Evolutionary conservation across 2,888 invertebrate species (phyloP).

Genomic region (Drosophila imparisetae): DNA sequence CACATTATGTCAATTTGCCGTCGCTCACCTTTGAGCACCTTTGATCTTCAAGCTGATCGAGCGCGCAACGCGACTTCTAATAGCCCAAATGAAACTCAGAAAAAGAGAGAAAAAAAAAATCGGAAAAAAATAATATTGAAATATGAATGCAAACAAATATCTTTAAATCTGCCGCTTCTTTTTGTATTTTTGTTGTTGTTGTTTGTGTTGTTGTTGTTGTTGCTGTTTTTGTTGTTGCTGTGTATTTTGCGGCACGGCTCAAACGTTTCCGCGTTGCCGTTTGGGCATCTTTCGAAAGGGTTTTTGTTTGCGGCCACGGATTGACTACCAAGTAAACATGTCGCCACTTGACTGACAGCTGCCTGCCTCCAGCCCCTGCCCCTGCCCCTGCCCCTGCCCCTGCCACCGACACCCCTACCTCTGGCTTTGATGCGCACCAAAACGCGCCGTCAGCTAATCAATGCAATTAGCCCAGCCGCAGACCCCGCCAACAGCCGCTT

Average conservation of each 20-base stretch:
- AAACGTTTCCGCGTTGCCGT: conserved; percentile 45
- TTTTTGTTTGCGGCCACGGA: conserved; percentile 57
- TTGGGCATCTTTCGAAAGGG: conserved; percentile 61
- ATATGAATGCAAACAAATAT: conserved; percentile 74
- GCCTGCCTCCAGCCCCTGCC: conserved; percentile 51
- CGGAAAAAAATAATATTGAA: conserved; percentile 69
- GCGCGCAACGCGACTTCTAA: conserved; percentile 52
- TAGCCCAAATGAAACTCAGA: conserved; percentile 32
- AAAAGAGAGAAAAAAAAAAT: not conserved
- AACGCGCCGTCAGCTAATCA: conserved; percentile 78
- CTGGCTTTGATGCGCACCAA: conserved; percentile 73
- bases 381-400: conserved; percentile 1
- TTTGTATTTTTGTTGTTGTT: conserved; percentile 9
- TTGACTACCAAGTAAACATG: conserved; percentile 72
- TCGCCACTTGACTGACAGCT: conserved; percentile 79
- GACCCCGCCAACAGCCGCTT: conserved; percentile 28
- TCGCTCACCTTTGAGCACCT: conserved; percentile 68
- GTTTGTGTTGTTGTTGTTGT: conserved; percentile 8
- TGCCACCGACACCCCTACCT: not conserved
- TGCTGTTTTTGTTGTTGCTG: conserved; percentile 28
- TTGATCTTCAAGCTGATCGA: conserved; percentile 60
- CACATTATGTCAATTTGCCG: conserved; percentile 82
- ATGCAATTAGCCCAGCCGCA: conserved; percentile 76
- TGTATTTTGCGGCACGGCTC: conserved; percentile 71
- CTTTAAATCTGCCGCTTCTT: conserved; percentile 30